Evolutionary conservation across 2,888 invertebrate species (phyloP).

Genomic region (Euplagia quadripunctaria): DNA sequence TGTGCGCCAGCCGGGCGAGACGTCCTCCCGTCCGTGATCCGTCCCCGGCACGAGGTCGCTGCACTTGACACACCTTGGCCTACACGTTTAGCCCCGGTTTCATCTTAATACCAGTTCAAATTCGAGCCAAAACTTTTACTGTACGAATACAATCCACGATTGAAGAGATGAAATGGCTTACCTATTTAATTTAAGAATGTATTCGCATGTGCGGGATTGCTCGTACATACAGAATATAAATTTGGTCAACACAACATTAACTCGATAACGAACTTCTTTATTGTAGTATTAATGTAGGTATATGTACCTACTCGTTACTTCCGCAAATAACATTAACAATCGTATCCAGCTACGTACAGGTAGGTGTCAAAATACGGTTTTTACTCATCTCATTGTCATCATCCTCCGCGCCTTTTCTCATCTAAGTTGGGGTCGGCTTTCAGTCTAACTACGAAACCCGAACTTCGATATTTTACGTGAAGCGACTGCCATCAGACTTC

Average conservation of each 20-base stretch:
- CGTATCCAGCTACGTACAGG: too few relatives aligned
- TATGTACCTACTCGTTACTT: too few relatives aligned
- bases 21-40: neutral
- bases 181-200: neutral
- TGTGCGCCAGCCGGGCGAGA: neutral
- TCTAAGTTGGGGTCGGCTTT: too few relatives aligned
- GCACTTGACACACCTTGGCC: slow-evolving; percentile 9
- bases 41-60: slow-evolving; percentile 2
- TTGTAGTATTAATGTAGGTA: neutral
- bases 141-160: neutral
- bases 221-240: neutral
- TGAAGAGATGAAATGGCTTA: neutral
- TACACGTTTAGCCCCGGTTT: neutral
- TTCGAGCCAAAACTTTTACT: neutral
- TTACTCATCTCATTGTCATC: too few relatives aligned
- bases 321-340: too few relatives aligned
- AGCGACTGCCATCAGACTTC: too few relatives aligned
- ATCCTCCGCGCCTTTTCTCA: too few relatives aligned
- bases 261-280: neutral
- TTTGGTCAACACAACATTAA: neutral
- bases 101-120: neutral
- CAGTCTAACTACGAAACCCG: too few relatives aligned
- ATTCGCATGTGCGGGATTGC: neutral
- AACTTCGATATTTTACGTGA: too few relatives aligned
- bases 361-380: too few relatives aligned